Conservation (phyloP, 2,888 invertebrate genomes). For the Troilus luridus region DNA sequence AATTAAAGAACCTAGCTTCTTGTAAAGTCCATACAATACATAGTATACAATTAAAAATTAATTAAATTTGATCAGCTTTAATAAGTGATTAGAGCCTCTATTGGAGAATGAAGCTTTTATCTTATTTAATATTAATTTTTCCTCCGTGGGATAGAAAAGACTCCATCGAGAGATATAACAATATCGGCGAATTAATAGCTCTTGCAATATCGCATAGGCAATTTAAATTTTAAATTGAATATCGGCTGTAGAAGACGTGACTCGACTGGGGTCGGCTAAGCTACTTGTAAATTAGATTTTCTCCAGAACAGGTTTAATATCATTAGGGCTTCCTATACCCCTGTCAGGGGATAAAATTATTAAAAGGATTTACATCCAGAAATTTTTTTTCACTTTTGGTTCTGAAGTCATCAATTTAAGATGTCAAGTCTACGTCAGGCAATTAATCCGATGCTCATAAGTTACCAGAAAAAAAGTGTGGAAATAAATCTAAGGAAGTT, state of each 20-base stretch:
- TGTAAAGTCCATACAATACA: too few relatives aligned
- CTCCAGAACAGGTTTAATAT: constrained; percentile 8
- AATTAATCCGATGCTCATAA: too few relatives aligned
- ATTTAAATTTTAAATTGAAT: constrained; percentile 32
- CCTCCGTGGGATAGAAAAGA: not conserved
- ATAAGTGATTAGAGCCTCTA: not conserved
- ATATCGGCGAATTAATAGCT: not conserved
- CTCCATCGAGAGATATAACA: not conserved
- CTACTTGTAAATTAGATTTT: constrained; percentile 31
- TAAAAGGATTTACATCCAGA: not conserved
- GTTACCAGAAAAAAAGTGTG: too few relatives aligned
- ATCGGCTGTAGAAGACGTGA: constrained; percentile 13
- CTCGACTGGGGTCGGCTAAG: not conserved
- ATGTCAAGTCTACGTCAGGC: too few relatives aligned
- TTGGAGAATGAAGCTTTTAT: not conserved
- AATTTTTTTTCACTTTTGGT: not conserved
- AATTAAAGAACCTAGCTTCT: too few relatives aligned
- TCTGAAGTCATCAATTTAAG: not conserved
- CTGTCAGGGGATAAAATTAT: not conserved
- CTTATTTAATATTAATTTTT: not conserved
- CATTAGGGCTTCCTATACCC: not conserved
- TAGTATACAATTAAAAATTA: not conserved
- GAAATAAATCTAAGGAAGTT: too few relatives aligned
- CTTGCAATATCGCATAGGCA: constrained; percentile 5
- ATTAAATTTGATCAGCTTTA: not conserved